Evolutionary conservation across 2,113 vertebrate species (phyloP).

Genomic region (Neolamprologus longior): DNA sequence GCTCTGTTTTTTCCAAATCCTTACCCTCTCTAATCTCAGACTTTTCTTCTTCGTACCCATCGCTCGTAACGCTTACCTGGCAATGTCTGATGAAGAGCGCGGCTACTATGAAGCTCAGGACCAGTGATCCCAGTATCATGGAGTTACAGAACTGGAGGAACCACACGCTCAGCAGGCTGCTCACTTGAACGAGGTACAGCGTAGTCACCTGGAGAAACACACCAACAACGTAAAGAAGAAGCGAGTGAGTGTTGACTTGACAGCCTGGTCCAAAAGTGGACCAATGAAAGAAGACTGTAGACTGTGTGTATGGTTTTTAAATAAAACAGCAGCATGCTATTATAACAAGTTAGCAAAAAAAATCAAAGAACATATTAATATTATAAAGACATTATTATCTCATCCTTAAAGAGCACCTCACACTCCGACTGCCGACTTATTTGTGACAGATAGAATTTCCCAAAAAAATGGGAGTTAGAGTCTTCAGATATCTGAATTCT

Average conservation of each 20-base stretch:
- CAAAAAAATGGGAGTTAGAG: rapidly evolving
- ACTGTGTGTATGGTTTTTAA: rapidly evolving
- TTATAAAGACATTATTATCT: rapidly evolving
- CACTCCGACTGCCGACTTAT: not conserved
- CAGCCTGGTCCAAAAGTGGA: not conserved
- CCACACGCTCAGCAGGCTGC: slow-evolving; percentile 84
- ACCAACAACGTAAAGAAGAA: not conserved
- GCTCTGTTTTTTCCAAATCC: not conserved
- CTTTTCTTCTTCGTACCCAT: not conserved
- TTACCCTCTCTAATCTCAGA: not conserved
- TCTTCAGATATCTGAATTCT: not conserved
- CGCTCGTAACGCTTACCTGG: slow-evolving; percentile 73
- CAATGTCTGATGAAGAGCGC: slow-evolving; percentile 79
- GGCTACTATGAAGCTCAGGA: slow-evolving; percentile 88
- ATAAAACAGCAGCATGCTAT: not conserved
- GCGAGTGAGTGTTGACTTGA: not conserved
- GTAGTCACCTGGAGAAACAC: slow-evolving; percentile 72
- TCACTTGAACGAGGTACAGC: slow-evolving; percentile 82
- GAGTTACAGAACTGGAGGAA: slow-evolving; percentile 92
- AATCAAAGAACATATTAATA: rapidly evolving
- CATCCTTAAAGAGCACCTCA: not conserved
- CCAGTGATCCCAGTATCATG: slow-evolving; percentile 91
- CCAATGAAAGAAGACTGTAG: rapidly evolving
- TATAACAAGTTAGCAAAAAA: rapidly evolving
- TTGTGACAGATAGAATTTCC: not conserved